These are phyloP conservation scores for Sarcophaga carnaria DNA, from an alignment of 2,888 invertebrate species.

Conservation along the genomic window DNA sequence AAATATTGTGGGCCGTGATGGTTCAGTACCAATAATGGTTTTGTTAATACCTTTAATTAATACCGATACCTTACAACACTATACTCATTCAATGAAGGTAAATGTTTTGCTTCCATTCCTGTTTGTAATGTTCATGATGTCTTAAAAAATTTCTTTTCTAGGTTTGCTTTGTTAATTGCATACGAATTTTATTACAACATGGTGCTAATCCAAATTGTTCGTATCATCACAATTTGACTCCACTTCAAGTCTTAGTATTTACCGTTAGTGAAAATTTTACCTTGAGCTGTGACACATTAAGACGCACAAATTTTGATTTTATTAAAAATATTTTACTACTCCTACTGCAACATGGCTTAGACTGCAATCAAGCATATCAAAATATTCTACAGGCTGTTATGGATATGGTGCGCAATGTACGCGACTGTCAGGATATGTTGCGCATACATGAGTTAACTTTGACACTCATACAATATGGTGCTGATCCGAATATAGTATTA, in stretches of 20 bases:
- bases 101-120: slow-evolving; percentile 6
- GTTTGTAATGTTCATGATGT: neutral
- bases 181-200: slow-evolving; percentile 86
- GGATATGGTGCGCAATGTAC: slow-evolving; percentile 87
- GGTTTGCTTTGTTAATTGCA: slow-evolving; percentile 88
- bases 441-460: slow-evolving; percentile 87
- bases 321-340: slow-evolving; percentile 86
- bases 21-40: slow-evolving; percentile 89
- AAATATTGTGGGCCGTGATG: slow-evolving; percentile 87
- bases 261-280: slow-evolving; percentile 88
- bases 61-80: slow-evolving; percentile 88
- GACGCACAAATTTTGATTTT: slow-evolving; percentile 87
- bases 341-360: slow-evolving; percentile 86
- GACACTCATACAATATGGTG: slow-evolving; percentile 88
- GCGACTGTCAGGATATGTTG: slow-evolving; percentile 86
- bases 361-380: slow-evolving; percentile 86
- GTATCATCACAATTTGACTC: slow-evolving; percentile 86
- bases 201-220: slow-evolving; percentile 90
- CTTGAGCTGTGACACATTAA: slow-evolving; percentile 86
- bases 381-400: slow-evolving; percentile 88
- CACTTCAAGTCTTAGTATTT: slow-evolving; percentile 87
- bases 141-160: slow-evolving; percentile 72
- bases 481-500: slow-evolving; percentile 87
- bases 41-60: slow-evolving; percentile 89
- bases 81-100: slow-evolving; percentile 89